Conservation (phyloP, 2,888 invertebrate species). For the Hyposoter didymator region DNA sequence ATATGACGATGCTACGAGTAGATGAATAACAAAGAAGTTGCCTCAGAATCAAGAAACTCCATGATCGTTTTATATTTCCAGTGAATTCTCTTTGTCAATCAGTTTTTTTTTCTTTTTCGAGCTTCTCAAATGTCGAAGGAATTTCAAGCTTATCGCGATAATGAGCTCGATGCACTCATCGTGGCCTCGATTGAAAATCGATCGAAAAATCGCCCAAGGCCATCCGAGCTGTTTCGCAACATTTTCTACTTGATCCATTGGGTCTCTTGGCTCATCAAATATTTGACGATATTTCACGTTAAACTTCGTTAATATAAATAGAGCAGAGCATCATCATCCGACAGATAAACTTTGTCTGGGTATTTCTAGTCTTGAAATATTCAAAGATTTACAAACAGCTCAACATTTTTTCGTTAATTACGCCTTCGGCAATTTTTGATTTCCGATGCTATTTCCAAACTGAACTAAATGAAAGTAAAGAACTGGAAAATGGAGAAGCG, state of each 20-base stretch:
- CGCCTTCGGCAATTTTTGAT: no score
- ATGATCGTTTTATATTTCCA: not conserved
- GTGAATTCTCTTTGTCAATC: not conserved
- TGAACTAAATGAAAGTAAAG: no score
- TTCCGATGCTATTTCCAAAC: no score
- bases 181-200: not conserved
- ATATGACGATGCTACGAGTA: not conserved
- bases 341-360: not conserved
- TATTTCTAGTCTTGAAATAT: not conserved
- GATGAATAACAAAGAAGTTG: not conserved
- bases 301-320: constrained; percentile 3
- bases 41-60: not conserved
- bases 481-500: not conserved
- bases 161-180: constrained; percentile 39
- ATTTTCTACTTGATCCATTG: not conserved
- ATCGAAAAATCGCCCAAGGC: not conserved
- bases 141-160: constrained; percentile 27
- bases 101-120: not conserved
- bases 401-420: no score
- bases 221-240: not conserved
- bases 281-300: not conserved
- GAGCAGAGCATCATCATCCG: not conserved
- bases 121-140: not conserved
- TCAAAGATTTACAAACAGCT: no score
- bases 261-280: not conserved